Evolutionary conservation across 2,888 invertebrate genomes (phyloP).

Genomic region (Pseudococcus viburni): DNA sequence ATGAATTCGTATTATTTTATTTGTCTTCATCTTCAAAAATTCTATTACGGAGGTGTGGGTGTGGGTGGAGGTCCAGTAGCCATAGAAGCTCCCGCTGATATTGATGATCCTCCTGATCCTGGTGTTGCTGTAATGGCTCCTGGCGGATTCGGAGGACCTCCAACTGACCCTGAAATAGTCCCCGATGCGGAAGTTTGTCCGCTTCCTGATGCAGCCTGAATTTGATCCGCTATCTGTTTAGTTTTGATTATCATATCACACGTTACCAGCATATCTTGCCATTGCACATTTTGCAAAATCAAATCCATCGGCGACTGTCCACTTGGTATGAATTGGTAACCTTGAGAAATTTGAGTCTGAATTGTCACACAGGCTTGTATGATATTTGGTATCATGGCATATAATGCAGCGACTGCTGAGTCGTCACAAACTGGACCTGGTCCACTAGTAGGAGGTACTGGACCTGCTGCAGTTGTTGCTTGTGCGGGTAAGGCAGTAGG

Average conservation of each 20-base stretch:
- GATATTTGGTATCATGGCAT: slow-evolving; percentile 13
- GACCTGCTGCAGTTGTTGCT: neutral
- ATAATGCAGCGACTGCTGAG: neutral
- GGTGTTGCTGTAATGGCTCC: too few relatives aligned
- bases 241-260: slow-evolving; percentile 45
- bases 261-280: neutral
- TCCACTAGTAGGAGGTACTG: neutral
- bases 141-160: neutral
- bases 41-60: too few relatives aligned
- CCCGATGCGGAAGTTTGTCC: neutral
- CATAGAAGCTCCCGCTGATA: too few relatives aligned
- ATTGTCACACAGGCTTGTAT: neutral
- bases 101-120: too few relatives aligned
- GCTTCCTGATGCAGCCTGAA: neutral
- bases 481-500: neutral
- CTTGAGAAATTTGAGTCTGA: neutral
- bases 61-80: too few relatives aligned
- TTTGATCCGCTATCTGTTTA: neutral
- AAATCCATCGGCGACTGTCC: neutral
- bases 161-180: neutral
- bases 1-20: too few relatives aligned
- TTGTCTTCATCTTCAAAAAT: too few relatives aligned
- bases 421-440: neutral
- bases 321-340: neutral
- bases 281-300: slow-evolving; percentile 32